Evolutionary conservation across 1,140 invertebrate species (phyloP), one percentile per base, ranked within the genome.

Genomic region (Batillaria attramentaria): DNA sequence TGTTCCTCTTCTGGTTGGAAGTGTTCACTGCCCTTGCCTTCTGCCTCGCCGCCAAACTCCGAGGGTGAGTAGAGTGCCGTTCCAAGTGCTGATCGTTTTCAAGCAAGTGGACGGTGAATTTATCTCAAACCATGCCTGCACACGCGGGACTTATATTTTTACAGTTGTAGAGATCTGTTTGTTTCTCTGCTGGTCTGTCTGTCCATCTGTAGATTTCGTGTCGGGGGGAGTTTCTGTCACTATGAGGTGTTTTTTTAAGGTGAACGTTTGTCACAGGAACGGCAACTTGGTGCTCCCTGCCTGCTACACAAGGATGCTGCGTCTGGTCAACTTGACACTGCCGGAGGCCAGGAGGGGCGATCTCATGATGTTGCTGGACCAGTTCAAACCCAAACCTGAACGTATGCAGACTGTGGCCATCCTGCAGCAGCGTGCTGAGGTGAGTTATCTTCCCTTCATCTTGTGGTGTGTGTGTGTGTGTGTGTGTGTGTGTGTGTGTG

Each of bases 1-100:
- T 81, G 10, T 78, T 85, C 16, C 46, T 85, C 3, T 79, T 86
- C 66, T 86, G 86, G 85, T 54, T 84, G 54, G 86, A 87, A 57
- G 84, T 84, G 50, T 86, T 78, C 43, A 75, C 79, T n/a, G 81
- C 81, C 2, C 33, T 86, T 10, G 81, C 80, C 2, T 79, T 84
- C 33, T 80, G 74, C 18, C 41, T 86, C 2, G 74, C 77, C 57
- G 82, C 82, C 13, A 86, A 85, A 72, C 39, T 83, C 16, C 79
- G 80, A 28, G 39, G 54, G 31, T 54, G 35, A 76, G n/a, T n/a
- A n/a, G n/a, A n/a, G n/a, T n/a, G n/a, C 50, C n/a, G 2, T 54
- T 54, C n/a, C 18, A 54, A 54, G 50, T 20, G 18, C 18, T 20
- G 18, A 54, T 2, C 18, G n/a, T 54, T 54, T 54, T 18, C n/a